A percentile compares a stretch with the other conserved stretches of the same genome.
Conservation (phyloP, 2,888 invertebrate genomes). For the Polydrusus tereticollis region DNA sequence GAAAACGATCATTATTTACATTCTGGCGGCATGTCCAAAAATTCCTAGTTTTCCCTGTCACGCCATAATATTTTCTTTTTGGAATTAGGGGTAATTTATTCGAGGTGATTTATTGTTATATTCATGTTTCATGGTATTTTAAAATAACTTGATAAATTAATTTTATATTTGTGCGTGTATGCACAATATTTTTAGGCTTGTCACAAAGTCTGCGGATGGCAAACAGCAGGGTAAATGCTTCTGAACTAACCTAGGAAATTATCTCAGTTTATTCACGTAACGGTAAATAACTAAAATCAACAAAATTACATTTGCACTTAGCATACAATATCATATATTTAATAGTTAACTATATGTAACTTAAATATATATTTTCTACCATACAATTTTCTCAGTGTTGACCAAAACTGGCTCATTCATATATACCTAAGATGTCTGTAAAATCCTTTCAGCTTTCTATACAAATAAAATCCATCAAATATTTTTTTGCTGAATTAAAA, state of each 20-base stretch:
- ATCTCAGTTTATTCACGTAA: too few species aligned
- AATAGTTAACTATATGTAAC: too few species aligned
- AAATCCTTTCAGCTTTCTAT: too few species aligned
- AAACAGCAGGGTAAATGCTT: too few species aligned
- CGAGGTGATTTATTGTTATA: constrained; percentile 43
- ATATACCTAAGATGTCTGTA: too few species aligned
- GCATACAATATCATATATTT: too few species aligned
- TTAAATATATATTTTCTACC: too few species aligned
- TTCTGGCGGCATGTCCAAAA: constrained; percentile 36
- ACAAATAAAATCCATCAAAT: not conserved
- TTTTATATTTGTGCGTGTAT: constrained; percentile 16
- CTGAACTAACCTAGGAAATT: too few species aligned
- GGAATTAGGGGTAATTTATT: constrained; percentile 46
- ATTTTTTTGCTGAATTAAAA: not conserved
- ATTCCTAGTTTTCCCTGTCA: constrained; percentile 37
- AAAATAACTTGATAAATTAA: constrained; percentile 39
- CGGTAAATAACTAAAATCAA: too few species aligned
- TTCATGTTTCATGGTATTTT: constrained; percentile 42
- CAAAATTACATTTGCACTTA: too few species aligned
- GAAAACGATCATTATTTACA: constrained; percentile 16
- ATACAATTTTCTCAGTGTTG: too few species aligned
- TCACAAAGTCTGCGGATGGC: not conserved
- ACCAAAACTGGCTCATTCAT: too few species aligned
- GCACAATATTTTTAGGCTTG: not conserved
- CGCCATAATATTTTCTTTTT: constrained; percentile 47